phyloP scores from a whole-genome alignment of 2,888 invertebrate genomes.

The Biston stratarius region DNA sequence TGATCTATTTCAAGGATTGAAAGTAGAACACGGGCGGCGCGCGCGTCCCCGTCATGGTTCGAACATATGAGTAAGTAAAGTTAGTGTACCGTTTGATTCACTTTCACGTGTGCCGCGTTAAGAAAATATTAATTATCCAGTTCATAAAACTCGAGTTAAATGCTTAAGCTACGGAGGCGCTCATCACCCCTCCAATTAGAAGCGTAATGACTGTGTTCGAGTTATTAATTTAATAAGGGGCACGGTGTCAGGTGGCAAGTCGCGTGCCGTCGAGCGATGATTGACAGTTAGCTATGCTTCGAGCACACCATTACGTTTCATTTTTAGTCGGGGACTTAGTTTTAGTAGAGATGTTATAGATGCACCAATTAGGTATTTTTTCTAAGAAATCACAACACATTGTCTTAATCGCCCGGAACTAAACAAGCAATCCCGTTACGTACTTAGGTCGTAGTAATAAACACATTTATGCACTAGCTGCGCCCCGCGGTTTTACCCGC shows the following conservation, averaged over 20 bases:
- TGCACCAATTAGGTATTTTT: no score
- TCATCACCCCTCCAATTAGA: slow-evolving; percentile 84
- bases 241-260: slow-evolving; percentile 41
- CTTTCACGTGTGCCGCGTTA: slow-evolving; percentile 41
- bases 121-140: slow-evolving; percentile 77
- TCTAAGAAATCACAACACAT: no score
- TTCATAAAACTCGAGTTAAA: slow-evolving; percentile 81
- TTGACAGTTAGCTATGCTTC: slow-evolving; percentile 11
- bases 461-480: no score
- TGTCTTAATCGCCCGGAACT: no score
- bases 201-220: slow-evolving; percentile 81
- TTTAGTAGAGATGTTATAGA: no score
- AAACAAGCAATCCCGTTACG: no score
- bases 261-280: slow-evolving; percentile 36
- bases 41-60: no score
- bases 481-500: no score
- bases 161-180: slow-evolving; percentile 80
- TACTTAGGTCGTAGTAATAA: no score
- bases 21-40: no score
- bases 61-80: background rate
- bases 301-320: background rate
- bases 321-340: background rate
- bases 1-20: no score
- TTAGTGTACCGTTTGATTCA: slow-evolving; percentile 11
- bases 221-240: slow-evolving; percentile 86